Percentiles rank a stretch among this genome's conserved stretches.
Conservation (phyloP, 1,140 invertebrate species). For the Aphelinus certus region DNA sequence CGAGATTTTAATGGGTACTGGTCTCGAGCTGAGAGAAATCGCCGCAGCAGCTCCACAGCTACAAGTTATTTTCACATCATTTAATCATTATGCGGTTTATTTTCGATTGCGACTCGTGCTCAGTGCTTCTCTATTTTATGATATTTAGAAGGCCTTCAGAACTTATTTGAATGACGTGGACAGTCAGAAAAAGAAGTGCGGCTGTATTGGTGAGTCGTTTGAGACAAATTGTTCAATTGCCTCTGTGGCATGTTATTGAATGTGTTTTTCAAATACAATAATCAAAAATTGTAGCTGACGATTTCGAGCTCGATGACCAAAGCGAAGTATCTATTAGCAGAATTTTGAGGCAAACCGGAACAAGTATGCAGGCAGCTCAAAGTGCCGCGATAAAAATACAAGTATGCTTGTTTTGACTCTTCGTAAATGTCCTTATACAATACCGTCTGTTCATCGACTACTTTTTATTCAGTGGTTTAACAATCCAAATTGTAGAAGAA, state of each 20-base stretch:
- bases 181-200: slow-evolving; percentile 38
- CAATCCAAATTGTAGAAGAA: background rate
- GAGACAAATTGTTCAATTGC: too few species aligned
- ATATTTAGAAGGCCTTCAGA: slow-evolving; percentile 56
- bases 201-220: slow-evolving; percentile 23
- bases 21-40: slow-evolving; percentile 61
- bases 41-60: slow-evolving; percentile 55
- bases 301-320: slow-evolving; percentile 32
- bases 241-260: too few species aligned
- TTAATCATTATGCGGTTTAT: background rate
- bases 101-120: slow-evolving; percentile 16
- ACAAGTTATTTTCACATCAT: slow-evolving; percentile 48
- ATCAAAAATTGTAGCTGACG: background rate
- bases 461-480: too few species aligned
- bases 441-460: too few species aligned
- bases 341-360: slow-evolving; percentile 52
- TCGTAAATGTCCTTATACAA: too few species aligned
- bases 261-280: too few species aligned
- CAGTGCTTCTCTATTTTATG: background rate
- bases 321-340: slow-evolving; percentile 47
- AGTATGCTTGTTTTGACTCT: slow-evolving; percentile 35
- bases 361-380: slow-evolving; percentile 45
- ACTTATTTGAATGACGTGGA: slow-evolving; percentile 52
- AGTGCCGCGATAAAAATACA: slow-evolving; percentile 58
- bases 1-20: slow-evolving; percentile 57